A percentile compares a stretch with the other conserved stretches of the same genome.
Conservation (phyloP, 2,888 invertebrate genomes). For the Trachelus tabidus region DNA sequence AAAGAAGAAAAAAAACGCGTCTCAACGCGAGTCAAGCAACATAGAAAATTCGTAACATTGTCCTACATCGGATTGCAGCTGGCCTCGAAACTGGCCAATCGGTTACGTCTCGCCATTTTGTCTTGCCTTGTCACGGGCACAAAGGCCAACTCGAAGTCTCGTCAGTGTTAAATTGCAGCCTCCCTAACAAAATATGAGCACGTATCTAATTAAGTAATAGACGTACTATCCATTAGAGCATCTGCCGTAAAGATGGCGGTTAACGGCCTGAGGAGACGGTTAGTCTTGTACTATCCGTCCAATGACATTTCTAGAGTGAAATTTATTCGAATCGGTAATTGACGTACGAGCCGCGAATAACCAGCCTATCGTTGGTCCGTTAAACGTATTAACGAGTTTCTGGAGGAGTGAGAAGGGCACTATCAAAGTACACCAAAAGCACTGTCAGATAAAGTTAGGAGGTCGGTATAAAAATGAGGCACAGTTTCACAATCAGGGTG, state of each 20-base stretch:
- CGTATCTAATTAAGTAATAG: not conserved
- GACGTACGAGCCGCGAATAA: slow-evolving; percentile 50
- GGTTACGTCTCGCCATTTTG: slow-evolving; percentile 1
- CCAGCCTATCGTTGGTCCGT: slow-evolving; percentile 43
- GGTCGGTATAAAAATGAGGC: slow-evolving; percentile 63
- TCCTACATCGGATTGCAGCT: not conserved
- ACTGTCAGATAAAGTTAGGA: slow-evolving; percentile 51
- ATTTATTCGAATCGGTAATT: slow-evolving; percentile 46
- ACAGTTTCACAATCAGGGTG: slow-evolving; percentile 62
- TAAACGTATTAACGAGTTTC: slow-evolving; percentile 40
- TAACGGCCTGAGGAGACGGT: not conserved
- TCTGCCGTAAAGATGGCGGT: not conserved
- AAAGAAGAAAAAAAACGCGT: not conserved
- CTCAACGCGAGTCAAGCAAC: not conserved
- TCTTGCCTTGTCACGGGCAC: not conserved
- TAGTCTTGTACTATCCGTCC: not conserved
- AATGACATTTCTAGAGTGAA: slow-evolving; percentile 49
- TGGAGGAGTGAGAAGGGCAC: slow-evolving; percentile 21
- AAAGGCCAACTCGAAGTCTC: not conserved
- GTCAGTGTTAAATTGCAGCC: slow-evolving; percentile 1
- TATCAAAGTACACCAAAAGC: slow-evolving; percentile 37
- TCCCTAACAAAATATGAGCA: slow-evolving; percentile 1
- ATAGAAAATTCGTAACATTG: not conserved
- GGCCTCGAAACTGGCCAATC: not conserved
- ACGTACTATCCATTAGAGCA: not conserved